Base-by-base conservation (phyloP, 2,888 invertebrate genomes). In the Tethea ocularis region DNA sequence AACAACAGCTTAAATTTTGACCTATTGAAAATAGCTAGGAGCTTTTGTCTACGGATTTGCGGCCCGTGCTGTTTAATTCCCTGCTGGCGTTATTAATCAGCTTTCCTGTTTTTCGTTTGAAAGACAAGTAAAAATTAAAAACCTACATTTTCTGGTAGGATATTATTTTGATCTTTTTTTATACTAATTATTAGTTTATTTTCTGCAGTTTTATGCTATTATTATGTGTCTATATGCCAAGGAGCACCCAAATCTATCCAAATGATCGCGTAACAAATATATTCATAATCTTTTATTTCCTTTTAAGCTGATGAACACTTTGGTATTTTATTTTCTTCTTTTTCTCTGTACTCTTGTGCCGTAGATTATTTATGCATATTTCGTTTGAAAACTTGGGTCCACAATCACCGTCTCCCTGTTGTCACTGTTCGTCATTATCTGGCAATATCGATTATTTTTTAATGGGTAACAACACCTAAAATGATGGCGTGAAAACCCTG, bases 1-100 rank as follows among this genome's bases (percentile, higher is more conserved):
- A 46, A 20, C 20, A n/a, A 46, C 20, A 10, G 46, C 46, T 46
- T 20, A 17, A 46, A 54, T 54, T 60, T 56, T 59, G 57, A 62
- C 57, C 62, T 61, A 58, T 64, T 52, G 51, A 38, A 51, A 62
- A 58, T 60, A 57, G 59, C 60, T 53, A 26, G 55, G 55, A 63
- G 61, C 61, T 62, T 60, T 61, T 59, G 63, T 64, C 58, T 51
- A 46, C 57, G 59, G 57, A 57, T 59, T 64, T 59, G 58, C 57
- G 51, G 46, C 20, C 7, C 6, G 10, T 46, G 20, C 46, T 46
- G 20, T 46, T 46, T 46, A 46, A n/a, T 10, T 46, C 1, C 10
- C 17, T 10, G 20, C n/a, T 46, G 46, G 41, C 41, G 6, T 17
- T 46, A 10, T 46, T 46, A 46, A 46, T 46, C 46, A 20, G 46